Evolutionary conservation across 2,797 vertebrate genomes (phyloP).

Genomic region (Pseudopleuronectes americanus): DNA sequence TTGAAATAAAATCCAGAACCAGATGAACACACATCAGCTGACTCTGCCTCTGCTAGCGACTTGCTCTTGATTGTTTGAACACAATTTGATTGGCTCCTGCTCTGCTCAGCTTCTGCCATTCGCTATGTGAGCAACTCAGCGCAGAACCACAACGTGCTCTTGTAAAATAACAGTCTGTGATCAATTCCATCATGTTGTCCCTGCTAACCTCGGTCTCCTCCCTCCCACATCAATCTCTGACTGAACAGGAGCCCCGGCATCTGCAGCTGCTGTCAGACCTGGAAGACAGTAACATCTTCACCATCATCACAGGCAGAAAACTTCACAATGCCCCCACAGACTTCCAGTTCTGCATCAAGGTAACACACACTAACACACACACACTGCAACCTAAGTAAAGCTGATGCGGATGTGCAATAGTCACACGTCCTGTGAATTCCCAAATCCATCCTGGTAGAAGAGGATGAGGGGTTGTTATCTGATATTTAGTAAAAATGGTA

Average conservation of each 20-base stretch:
- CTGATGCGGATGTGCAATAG: no score
- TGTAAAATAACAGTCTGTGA: no score
- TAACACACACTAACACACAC: slow-evolving; percentile 60
- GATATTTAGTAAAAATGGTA: slow-evolving; percentile 24
- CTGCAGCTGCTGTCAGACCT: slow-evolving; percentile 94
- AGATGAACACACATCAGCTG: no score
- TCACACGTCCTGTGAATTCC: slow-evolving; percentile 15
- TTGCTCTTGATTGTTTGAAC: no score
- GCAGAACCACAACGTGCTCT: no score
- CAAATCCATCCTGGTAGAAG: no score
- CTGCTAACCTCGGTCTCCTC: not conserved
- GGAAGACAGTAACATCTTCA: slow-evolving; percentile 94
- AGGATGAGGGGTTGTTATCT: no score
- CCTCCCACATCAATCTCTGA: not conserved
- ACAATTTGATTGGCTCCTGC: no score
- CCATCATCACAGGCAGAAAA: slow-evolving; percentile 89
- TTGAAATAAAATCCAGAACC: no score
- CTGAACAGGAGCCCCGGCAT: slow-evolving; percentile 93
- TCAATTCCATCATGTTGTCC: not conserved
- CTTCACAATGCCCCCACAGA: slow-evolving; percentile 92
- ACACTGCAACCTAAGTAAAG: not conserved
- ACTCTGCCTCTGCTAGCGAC: no score
- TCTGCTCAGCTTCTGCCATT: no score
- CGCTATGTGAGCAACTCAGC: no score
- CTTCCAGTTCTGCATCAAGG: slow-evolving; percentile 97